phyloP scores from a whole-genome alignment of 2,888 invertebrate genomes.

The Horisme vitalbata region DNA sequence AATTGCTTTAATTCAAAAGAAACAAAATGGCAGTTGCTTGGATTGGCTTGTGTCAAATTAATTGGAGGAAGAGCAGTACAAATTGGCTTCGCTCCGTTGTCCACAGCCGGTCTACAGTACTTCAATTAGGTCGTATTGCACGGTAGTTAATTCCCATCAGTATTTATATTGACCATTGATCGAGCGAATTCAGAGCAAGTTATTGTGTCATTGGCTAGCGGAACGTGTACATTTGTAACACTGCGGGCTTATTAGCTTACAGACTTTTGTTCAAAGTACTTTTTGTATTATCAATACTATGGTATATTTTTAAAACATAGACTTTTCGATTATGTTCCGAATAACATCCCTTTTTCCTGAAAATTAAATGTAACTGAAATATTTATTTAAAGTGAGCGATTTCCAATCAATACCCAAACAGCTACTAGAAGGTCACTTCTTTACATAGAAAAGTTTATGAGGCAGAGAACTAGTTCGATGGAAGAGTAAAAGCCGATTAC shows the following conservation, averaged over 20 bases:
- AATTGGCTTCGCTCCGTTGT: slow-evolving; percentile 48
- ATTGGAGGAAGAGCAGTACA: slow-evolving; percentile 59
- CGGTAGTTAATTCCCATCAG: slow-evolving; percentile 53
- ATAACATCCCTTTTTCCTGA: no score
- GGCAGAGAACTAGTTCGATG: slow-evolving; percentile 6
- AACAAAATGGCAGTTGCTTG: slow-evolving; percentile 31
- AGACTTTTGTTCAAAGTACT: slow-evolving; percentile 2
- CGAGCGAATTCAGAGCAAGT: slow-evolving; percentile 49
- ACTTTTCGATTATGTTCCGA: no score
- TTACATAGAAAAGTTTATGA: neutral
- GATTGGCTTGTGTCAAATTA: slow-evolving; percentile 59
- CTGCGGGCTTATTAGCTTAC: slow-evolving; percentile 1
- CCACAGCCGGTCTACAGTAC: slow-evolving; percentile 45
- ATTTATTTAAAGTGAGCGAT: no score
- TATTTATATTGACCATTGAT: slow-evolving; percentile 64
- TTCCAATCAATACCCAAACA: neutral
- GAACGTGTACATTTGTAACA: slow-evolving; percentile 7
- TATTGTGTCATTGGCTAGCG: slow-evolving; percentile 26
- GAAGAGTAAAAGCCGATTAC: neutral
- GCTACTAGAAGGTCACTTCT: neutral
- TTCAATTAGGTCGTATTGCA: slow-evolving; percentile 66
- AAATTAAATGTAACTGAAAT: no score
- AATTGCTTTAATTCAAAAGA: slow-evolving; percentile 18
- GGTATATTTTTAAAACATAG: no score
- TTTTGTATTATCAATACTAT: no score